phyloP scores from a whole-genome alignment of 2,113 vertebrate genomes.

The Bettongia penicillata region DNA sequence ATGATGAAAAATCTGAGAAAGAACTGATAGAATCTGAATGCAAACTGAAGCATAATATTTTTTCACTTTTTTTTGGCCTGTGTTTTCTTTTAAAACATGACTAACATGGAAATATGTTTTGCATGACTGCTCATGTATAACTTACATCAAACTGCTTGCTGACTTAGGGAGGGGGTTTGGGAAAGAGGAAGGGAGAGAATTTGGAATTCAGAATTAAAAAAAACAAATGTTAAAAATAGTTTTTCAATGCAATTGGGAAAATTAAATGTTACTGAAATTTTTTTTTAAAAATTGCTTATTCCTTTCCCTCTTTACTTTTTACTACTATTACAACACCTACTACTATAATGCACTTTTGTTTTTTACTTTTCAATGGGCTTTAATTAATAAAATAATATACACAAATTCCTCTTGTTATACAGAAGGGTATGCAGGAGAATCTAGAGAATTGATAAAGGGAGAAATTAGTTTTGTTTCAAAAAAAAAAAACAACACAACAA shows the following conservation, averaged over 20 bases:
- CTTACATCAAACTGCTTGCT: no score
- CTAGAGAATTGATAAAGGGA: neutral
- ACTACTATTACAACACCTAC: neutral
- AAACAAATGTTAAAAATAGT: no score
- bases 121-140: neutral
- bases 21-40: neutral
- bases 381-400: neutral
- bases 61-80: neutral
- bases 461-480: neutral
- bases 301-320: neutral
- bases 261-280: no score
- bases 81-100: neutral
- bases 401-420: neutral
- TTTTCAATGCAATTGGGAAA: no score
- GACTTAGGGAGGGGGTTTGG: no score
- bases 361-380: neutral
- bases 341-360: neutral
- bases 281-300: neutral
- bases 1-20: neutral
- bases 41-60: neutral
- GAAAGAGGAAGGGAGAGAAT: neutral
- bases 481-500: neutral
- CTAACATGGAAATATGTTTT: neutral
- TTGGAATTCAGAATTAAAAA: neutral
- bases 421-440: neutral